Evolutionary conservation across 1,140 invertebrate genomes (phyloP), one percentile per base, ranked within the genome.

Genomic region (Antheraea mylitta): DNA sequence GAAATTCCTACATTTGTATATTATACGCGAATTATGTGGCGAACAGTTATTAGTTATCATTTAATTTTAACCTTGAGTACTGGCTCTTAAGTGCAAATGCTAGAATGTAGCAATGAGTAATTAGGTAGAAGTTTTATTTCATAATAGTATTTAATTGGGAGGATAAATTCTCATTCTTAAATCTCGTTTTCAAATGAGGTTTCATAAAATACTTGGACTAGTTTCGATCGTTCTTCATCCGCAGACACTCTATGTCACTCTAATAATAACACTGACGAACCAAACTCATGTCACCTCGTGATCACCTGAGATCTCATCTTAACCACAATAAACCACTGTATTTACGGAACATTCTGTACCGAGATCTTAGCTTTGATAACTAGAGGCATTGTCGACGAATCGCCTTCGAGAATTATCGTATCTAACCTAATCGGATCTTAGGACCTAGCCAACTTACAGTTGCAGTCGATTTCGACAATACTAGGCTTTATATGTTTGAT

Each of bases 391-490:
- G 83, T 84, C 81, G 76, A 80, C 74, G 73, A 76, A 74, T 76
- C 77, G 70, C 53, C 78, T 82, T 64, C 71, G 65, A 75, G 75
- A 78, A 79, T 85, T 87, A 87, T 87, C 85, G 78, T 78, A 80
- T 83, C 79, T 77, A 74, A 75, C 83, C 80, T 85, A 85, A 87
- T 87, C 85, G 85, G 85, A 85, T 87, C 83, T 81, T 71, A 71
- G 69, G 18, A 7, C 38, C 45, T 19, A 45, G n/a, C 64, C 69
- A 74, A 53, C 78, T 71, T 69, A 72, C 66, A 69, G 68, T 69
- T 74, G 30, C n/a, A 63, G 30, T 62, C 10, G 13, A 38, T 3
- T 8, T 36, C 48, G 59, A 16, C 62, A 4, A 73, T 66, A 60
- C 66, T 70, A 19, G 74, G 61, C 58, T 69, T 66, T 78, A 74